These are phyloP conservation scores for Fregata magnificens DNA, from an alignment of 2,113 vertebrate genomes.

Conservation along the genomic window DNA sequence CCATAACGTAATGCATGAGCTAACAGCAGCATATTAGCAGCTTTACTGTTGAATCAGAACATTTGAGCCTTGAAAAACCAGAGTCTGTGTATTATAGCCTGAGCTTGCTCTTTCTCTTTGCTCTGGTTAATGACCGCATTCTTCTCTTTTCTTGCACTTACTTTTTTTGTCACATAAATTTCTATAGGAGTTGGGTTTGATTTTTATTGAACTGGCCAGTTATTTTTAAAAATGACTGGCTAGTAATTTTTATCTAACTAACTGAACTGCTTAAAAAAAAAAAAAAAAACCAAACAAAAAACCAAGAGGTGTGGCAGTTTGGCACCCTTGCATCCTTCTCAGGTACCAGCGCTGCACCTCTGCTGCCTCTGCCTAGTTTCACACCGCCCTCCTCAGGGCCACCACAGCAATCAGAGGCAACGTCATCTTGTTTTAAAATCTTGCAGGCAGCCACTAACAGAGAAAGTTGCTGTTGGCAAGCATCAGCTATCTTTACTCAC, in stretches of 20 bases:
- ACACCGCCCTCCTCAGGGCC: background rate
- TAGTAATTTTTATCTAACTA: background rate
- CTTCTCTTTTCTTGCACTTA: background rate
- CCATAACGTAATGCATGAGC: background rate
- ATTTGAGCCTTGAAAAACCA: background rate
- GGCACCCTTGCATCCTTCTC: background rate
- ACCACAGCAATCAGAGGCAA: background rate
- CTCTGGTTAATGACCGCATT: background rate
- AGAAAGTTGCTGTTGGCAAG: background rate
- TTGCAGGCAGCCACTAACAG: background rate
- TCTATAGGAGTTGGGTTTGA: background rate
- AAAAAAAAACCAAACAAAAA: background rate
- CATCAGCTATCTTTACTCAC: background rate
- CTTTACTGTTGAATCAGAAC: background rate
- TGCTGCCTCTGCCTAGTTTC: background rate
- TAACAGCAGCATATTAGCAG: background rate
- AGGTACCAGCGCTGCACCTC: background rate
- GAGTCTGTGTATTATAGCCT: background rate
- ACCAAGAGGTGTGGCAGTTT: background rate
- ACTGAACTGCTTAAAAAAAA: background rate
- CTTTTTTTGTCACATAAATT: background rate
- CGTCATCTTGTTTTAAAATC: background rate
- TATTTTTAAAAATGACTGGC: background rate
- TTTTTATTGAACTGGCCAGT: background rate
- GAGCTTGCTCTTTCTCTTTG: background rate